phyloP scores from a whole-genome alignment of 2,888 invertebrate species.

The Cybosia mesomella region DNA sequence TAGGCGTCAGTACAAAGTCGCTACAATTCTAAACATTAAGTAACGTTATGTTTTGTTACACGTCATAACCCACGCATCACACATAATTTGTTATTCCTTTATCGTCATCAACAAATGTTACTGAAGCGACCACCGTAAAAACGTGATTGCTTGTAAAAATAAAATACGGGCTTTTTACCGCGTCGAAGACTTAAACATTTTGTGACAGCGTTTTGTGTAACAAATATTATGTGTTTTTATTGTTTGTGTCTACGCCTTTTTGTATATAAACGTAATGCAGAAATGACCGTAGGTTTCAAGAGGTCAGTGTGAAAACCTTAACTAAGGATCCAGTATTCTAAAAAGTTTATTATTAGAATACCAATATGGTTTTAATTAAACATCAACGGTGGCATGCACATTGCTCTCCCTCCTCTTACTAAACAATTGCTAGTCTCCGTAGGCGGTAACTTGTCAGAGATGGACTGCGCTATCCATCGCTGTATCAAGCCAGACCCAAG shows the following conservation, averaged over 20 bases:
- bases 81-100: slow-evolving; percentile 43
- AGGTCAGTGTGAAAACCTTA: not conserved
- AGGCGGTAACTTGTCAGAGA: no score
- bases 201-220: not conserved
- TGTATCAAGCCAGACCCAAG: no score
- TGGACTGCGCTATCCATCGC: no score
- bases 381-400: no score
- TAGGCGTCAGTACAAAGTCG: not conserved
- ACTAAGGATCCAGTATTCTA: not conserved
- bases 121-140: slow-evolving; percentile 38
- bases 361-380: not conserved
- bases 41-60: slow-evolving; percentile 7
- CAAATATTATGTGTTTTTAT: not conserved
- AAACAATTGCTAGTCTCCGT: no score
- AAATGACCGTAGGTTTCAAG: not conserved
- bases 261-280: not conserved
- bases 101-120: slow-evolving; percentile 46
- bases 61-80: not conserved
- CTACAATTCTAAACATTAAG: not conserved
- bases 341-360: not conserved
- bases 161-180: slow-evolving; percentile 36
- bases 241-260: not conserved
- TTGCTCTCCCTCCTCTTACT: no score
- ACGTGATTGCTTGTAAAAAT: slow-evolving; percentile 47
- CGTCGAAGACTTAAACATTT: slow-evolving; percentile 7